phyloP scores from a whole-genome alignment of 2,797 vertebrate genomes.

The Parauchenoglanis punctatus region DNA sequence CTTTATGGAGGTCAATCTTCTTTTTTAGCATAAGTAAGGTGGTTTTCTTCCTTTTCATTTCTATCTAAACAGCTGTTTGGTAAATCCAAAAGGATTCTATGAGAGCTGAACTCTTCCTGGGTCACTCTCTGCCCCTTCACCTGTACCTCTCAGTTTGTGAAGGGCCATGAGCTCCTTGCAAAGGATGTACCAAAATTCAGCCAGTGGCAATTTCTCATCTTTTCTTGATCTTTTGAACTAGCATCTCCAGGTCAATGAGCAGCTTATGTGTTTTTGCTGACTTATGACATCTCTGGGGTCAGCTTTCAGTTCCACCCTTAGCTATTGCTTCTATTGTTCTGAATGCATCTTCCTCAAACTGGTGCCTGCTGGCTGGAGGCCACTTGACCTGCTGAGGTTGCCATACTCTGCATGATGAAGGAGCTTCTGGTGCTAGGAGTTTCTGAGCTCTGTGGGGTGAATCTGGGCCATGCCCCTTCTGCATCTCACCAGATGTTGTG shows the following conservation, averaged over 20 bases:
- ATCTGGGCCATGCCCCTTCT: background rate
- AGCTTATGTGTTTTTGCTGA: background rate
- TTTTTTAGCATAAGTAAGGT: background rate
- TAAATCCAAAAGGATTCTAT: background rate
- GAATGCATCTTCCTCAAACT: background rate
- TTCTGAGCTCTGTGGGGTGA: background rate
- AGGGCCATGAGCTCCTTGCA: background rate
- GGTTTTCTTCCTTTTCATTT: no score
- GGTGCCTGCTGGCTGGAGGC: background rate
- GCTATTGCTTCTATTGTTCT: background rate
- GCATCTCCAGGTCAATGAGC: background rate
- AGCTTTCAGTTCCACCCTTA: background rate
- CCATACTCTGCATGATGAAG: background rate
- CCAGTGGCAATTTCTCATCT: background rate
- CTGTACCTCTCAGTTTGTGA: background rate
- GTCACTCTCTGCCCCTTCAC: background rate
- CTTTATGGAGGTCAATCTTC: no score
- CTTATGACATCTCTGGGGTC: background rate
- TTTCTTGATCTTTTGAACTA: background rate
- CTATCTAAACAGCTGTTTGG: background rate
- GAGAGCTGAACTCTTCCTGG: background rate
- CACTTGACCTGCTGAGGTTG: background rate
- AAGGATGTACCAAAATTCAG: background rate
- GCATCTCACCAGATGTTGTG: background rate
- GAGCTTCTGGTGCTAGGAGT: background rate